Evolutionary conservation across 2,888 invertebrate species (phyloP).

Genomic region (Autographa pulchrina): DNA sequence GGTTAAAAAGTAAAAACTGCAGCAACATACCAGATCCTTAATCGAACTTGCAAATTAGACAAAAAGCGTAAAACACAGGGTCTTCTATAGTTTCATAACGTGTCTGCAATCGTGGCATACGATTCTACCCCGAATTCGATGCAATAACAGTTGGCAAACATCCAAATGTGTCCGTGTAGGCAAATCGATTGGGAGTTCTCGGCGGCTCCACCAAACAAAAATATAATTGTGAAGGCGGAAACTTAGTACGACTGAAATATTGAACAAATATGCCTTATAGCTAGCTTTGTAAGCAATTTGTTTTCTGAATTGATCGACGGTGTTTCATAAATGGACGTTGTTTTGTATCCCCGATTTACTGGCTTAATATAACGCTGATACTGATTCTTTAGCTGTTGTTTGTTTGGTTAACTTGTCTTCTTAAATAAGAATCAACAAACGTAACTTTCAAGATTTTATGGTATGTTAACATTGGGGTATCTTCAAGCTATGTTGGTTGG

Average conservation of each 20-base stretch:
- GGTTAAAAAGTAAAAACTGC: not conserved
- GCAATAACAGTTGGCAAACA: constrained; percentile 83
- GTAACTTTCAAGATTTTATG: not conserved
- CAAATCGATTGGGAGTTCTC: constrained; percentile 79
- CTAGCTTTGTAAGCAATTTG: constrained; percentile 49
- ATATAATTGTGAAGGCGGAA: constrained; percentile 60
- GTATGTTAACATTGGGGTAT: not conserved
- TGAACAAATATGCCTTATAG: constrained; percentile 55
- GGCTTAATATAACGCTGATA: constrained; percentile 24
- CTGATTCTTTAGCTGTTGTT: not conserved
- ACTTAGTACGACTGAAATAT: constrained; percentile 55
- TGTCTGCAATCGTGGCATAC: constrained; percentile 65
- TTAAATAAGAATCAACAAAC: not conserved
- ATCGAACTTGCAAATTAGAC: constrained; percentile 46
- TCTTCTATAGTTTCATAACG: constrained; percentile 62
- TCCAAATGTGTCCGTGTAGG: constrained; percentile 82
- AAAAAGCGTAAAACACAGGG: constrained; percentile 42
- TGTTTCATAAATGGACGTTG: constrained; percentile 35
- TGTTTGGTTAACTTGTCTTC: not conserved
- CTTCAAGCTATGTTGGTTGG: no score
- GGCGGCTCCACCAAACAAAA: constrained; percentile 46
- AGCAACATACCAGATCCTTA: constrained; percentile 13
- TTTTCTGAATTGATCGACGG: constrained; percentile 50
- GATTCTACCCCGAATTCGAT: constrained; percentile 67
- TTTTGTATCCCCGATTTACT: constrained; percentile 30